phyloP scores from a whole-genome alignment of 2,113 vertebrate genomes.

The Tetraodon nigroviridis region DNA sequence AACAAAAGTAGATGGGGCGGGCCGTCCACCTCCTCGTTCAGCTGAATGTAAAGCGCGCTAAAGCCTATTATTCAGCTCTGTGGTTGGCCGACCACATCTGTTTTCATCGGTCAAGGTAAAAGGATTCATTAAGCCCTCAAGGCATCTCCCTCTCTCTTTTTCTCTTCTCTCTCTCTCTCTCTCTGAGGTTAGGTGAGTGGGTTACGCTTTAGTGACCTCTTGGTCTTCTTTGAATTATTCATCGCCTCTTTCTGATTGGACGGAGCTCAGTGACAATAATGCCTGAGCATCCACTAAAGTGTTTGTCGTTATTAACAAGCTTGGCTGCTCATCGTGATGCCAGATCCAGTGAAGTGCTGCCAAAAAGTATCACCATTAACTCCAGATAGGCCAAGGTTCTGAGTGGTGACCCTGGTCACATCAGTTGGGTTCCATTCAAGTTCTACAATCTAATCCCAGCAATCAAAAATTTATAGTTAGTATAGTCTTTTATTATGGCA shows the following conservation, averaged over 20 bases:
- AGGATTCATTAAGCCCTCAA: slow-evolving; percentile 1
- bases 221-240: slow-evolving; percentile 66
- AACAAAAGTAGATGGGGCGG: too few species aligned
- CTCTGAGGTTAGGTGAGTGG: slow-evolving; percentile 25
- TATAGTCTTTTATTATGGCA: too few species aligned
- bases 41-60: too few species aligned
- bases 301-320: slow-evolving; percentile 46
- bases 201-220: slow-evolving; percentile 57
- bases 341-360: too few species aligned
- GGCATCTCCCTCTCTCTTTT: background rate
- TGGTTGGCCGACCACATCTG: background rate
- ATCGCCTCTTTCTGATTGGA: slow-evolving; percentile 53
- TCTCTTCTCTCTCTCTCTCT: background rate
- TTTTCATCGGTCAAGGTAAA: slow-evolving; percentile 8
- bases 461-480: too few species aligned
- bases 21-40: too few species aligned
- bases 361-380: too few species aligned
- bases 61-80: too few species aligned
- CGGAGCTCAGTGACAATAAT: slow-evolving; percentile 47
- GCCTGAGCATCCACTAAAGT: slow-evolving; percentile 16
- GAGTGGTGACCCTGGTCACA: too few species aligned
- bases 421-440: too few species aligned
- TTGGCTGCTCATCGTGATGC: slow-evolving; percentile 1
- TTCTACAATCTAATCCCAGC: too few species aligned
- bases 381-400: too few species aligned